Evolutionary conservation across 2,113 vertebrate species (phyloP).

Genomic region (Lophius piscatorius): DNA sequence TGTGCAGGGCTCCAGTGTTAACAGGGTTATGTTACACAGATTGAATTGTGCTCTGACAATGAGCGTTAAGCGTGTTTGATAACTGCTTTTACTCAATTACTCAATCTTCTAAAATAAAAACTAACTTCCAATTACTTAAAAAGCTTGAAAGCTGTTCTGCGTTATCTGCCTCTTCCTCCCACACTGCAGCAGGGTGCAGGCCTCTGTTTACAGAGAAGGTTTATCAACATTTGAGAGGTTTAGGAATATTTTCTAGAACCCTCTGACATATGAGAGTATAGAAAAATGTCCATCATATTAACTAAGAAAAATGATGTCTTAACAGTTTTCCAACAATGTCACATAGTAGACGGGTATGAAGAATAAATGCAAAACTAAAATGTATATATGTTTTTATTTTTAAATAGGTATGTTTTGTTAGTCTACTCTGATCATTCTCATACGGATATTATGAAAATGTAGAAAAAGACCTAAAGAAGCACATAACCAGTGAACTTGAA

Average conservation of each 20-base stretch:
- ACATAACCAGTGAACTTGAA: too few species aligned
- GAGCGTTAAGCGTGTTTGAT: conserved; percentile 41
- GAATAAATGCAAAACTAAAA: too few species aligned
- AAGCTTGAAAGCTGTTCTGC: conserved; percentile 5
- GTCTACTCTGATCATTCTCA: too few species aligned
- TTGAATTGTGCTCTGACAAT: conserved; percentile 28
- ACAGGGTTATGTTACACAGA: conserved; percentile 23
- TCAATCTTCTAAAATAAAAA: conserved; percentile 39
- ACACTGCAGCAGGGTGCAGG: conserved; percentile 2
- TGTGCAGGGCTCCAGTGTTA: conserved; percentile 4
- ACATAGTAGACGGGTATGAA: too few species aligned
- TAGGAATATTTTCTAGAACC: conserved; percentile 16
- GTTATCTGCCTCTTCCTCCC: conserved; percentile 43
- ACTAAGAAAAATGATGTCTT: too few species aligned
- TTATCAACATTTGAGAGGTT: conserved; percentile 41
- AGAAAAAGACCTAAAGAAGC: too few species aligned
- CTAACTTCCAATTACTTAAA: conserved; percentile 9
- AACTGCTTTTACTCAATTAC: conserved; percentile 40
- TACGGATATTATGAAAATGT: too few species aligned
- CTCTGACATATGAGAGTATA: neutral
- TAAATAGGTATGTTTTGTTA: too few species aligned
- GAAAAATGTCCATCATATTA: too few species aligned
- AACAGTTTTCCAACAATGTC: too few species aligned
- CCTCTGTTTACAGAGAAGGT: conserved; percentile 14
- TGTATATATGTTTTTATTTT: too few species aligned